Evolutionary conservation across 1,140 invertebrate species (phyloP).

Genomic region (Mesaphorura yosii): DNA sequence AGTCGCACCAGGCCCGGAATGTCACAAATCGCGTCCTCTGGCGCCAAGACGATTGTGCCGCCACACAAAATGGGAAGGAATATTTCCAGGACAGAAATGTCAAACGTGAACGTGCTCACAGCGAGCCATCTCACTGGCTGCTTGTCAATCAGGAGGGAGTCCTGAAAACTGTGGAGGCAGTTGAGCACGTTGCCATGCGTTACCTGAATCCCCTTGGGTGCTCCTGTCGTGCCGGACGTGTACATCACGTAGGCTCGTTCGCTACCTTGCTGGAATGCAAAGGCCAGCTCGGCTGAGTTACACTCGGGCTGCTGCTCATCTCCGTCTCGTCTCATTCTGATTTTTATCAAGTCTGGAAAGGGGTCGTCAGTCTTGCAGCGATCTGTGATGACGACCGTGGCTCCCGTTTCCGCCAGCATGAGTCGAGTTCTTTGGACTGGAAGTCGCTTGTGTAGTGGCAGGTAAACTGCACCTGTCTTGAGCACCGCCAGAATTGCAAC

Average conservation of each 20-base stretch:
- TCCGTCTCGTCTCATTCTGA: not conserved
- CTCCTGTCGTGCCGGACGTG: constrained; percentile 15
- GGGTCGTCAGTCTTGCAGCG: no score
- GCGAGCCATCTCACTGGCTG: not conserved
- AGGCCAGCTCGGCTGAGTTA: no score
- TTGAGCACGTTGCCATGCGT: constrained; percentile 7
- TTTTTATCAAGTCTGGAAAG: no score
- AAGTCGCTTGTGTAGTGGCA: constrained; percentile 7
- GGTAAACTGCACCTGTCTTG: constrained; percentile 2
- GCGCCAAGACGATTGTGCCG: not conserved
- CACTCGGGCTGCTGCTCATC: not conserved
- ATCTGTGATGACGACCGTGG: not conserved
- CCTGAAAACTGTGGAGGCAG: no score
- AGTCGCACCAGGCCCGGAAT: no score
- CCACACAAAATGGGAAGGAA: constrained; percentile 2
- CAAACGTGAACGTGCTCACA: constrained; percentile 5
- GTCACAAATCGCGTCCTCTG: no score
- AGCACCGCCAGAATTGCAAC: constrained; percentile 5
- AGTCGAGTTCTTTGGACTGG: constrained; percentile 2
- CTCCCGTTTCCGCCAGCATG: constrained; percentile 8
- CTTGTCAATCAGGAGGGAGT: not conserved
- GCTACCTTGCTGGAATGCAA: not conserved
- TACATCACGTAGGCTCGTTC: constrained; percentile 10
- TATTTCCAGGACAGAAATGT: constrained; percentile 9
- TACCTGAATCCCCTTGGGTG: constrained; percentile 13